phyloP scores from a whole-genome alignment of 2,113 vertebrate species.

The Cheilinus undulatus region DNA sequence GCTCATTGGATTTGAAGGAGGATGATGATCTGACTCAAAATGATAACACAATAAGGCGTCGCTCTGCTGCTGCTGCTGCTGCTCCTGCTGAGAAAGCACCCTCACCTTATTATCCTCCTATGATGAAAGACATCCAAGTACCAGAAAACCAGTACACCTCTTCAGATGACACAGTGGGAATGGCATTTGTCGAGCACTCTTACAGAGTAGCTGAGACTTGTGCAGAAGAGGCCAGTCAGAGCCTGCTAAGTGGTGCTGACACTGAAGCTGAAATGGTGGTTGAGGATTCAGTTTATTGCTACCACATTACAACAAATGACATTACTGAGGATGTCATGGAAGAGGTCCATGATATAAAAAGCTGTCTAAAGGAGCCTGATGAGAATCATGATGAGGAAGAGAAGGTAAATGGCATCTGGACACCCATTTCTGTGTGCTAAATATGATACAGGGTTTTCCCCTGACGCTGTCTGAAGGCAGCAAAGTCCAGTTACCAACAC shows the following conservation, averaged over 20 bases:
- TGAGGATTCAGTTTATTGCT: background rate
- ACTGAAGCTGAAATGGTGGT: background rate
- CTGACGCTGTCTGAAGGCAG: too few relatives aligned
- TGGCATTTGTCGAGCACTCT: background rate
- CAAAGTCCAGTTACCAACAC: too few relatives aligned
- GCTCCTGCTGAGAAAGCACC: slow-evolving; percentile 7
- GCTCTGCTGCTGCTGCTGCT: slow-evolving; percentile 13
- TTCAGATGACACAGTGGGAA: slow-evolving; percentile 4
- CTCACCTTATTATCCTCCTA: background rate
- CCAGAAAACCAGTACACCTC: background rate
- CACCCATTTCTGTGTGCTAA: background rate
- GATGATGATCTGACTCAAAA: slow-evolving; percentile 4
- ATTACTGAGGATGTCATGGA: background rate
- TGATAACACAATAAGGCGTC: slow-evolving; percentile 39
- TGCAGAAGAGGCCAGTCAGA: background rate
- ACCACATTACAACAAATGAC: background rate
- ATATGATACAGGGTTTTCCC: background rate
- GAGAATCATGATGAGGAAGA: slow-evolving; percentile 4
- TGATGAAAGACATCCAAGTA: background rate
- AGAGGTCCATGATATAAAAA: background rate
- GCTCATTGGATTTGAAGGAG: slow-evolving; percentile 13
- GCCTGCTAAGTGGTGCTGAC: background rate
- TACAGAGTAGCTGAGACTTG: background rate
- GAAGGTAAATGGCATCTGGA: slow-evolving; percentile 26
- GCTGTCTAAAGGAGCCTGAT: slow-evolving; percentile 12